Base-by-base conservation (phyloP, 1,140 invertebrate species). In the Chironomus striatipennis region DNA sequence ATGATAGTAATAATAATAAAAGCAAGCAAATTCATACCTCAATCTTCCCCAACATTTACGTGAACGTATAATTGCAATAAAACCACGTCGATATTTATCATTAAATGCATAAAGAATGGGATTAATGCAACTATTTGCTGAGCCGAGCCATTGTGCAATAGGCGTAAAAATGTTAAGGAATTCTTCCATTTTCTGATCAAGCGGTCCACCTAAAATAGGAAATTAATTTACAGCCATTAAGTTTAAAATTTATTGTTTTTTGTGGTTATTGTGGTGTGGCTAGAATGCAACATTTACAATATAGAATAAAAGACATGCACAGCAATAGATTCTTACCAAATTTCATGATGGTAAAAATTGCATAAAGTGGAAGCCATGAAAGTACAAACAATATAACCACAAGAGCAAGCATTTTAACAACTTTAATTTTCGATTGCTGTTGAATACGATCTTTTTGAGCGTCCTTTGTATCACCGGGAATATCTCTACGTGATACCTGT, bases 101-200 rank as follows among this genome's bases (percentile, higher is more conserved):
- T 97, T 98, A 85, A 95, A 97, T 0, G 96, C 95, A 83, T 98
- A 98, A n/a, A 99, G 87, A 67, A 98, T 91, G 0, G 97, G 97
- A 84, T 99, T 99, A 78, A 99, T 95, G 85, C 95, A 98, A 42
- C 94, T 96, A 82, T 98, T 98, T 18, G 95, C 95, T 0, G 94
- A 90, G 0, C 96, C 97, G 2, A 98, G 85, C 96, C 97, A 98
- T 83, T 98, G 96, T 0, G 96, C 95, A 42, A 98, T 88, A 0
- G 96, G 96, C 12, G 92, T 91, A 0, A 91, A 89, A 1, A 95
- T 88, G 12, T 90, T 88, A 1, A 95, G 83, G 15, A 95, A 84
- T 74, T 94, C 90, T 77, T 94, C 90, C 78, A 93, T 92, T 83
- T 80, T 77, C 43, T 77, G 76, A 15, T 79, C 78, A 42, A 80